Percentiles rank a stretch among this genome's conserved stretches.
Evolutionary conservation across 2,113 vertebrate species (phyloP).

Genomic region (Nannobrachium achirus): DNA sequence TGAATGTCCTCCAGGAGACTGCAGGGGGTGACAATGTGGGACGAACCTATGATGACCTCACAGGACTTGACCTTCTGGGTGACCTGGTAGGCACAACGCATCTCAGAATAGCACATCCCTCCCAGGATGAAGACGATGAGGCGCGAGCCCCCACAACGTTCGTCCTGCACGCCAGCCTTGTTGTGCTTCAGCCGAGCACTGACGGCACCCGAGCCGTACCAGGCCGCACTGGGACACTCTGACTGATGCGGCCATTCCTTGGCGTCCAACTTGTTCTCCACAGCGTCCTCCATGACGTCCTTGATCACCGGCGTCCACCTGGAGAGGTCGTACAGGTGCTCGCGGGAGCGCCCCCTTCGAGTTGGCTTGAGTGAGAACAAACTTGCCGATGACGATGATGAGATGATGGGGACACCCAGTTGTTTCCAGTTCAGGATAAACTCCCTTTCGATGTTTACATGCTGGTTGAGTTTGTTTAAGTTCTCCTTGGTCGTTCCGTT

Average conservation of each 20-base stretch:
- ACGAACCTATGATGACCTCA: conserved; percentile 96
- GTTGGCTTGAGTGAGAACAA: conserved; percentile 75
- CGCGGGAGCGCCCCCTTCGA: conserved; percentile 87
- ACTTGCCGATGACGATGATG: conserved; percentile 41
- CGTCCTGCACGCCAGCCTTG: conserved; percentile 77
- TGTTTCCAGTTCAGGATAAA: conserved; percentile 95
- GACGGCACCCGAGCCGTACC: conserved; percentile 94
- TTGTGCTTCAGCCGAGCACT: conserved; percentile 81
- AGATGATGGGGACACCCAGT: conserved; percentile 90
- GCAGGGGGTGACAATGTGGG: conserved; percentile 91
- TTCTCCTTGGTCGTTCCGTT: conserved; percentile 96
- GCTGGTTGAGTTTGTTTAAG: conserved; percentile 93
- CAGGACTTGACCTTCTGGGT: conserved; percentile 87
- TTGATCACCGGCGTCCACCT: conserved; percentile 95
- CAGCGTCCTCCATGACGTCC: conserved; percentile 92
- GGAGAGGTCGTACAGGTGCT: conserved; percentile 92
- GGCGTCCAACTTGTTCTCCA: conserved; percentile 93
- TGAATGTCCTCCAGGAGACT: conserved; percentile 91
- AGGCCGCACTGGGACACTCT: conserved; percentile 85
- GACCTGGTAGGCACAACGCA: conserved; percentile 93
- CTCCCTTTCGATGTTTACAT: conserved; percentile 92
- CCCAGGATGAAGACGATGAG: conserved; percentile 95
- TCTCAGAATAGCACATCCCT: conserved; percentile 92
- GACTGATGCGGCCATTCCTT: conserved; percentile 93
- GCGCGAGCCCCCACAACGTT: conserved; percentile 83